Evolutionary conservation across 2,797 vertebrate genomes (phyloP).

Genomic region (Chelonia mydas): DNA sequence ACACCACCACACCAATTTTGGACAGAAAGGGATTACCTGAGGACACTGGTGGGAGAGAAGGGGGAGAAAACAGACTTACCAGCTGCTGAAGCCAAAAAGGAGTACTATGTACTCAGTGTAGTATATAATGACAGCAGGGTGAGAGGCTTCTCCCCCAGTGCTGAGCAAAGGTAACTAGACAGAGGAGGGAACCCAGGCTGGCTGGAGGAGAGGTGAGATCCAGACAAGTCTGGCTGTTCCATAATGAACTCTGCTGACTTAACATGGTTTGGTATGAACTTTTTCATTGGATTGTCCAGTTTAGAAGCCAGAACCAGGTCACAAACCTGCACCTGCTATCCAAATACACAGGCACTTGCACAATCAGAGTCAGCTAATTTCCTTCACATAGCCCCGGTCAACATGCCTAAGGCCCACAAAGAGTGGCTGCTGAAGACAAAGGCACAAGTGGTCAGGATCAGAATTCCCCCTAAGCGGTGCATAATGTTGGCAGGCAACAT

Average conservation of each 20-base stretch:
- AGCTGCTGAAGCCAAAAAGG: neutral
- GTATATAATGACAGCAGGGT: neutral
- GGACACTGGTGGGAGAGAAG: neutral
- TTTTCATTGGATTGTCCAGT: neutral
- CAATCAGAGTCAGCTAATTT: neutral
- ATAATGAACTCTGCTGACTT: neutral
- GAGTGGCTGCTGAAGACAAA: neutral
- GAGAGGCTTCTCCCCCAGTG: neutral
- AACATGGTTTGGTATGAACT: neutral
- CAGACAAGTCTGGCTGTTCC: neutral
- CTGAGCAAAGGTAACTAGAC: neutral
- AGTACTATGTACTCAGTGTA: neutral
- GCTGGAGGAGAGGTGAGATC: neutral
- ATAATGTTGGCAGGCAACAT: neutral
- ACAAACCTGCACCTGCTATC: neutral
- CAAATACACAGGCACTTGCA: neutral
- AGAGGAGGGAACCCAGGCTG: neutral
- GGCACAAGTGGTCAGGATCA: neutral
- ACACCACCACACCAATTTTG: neutral
- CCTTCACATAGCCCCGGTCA: neutral
- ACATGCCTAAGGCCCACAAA: neutral
- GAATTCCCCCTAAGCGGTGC: neutral
- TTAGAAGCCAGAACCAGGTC: neutral
- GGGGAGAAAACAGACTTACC: neutral
- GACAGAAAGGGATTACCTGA: neutral